Percentiles rank a stretch among this genome's conserved stretches.
Conservation (phyloP, 2,113 vertebrate species). For the Myodes glareolus region DNA sequence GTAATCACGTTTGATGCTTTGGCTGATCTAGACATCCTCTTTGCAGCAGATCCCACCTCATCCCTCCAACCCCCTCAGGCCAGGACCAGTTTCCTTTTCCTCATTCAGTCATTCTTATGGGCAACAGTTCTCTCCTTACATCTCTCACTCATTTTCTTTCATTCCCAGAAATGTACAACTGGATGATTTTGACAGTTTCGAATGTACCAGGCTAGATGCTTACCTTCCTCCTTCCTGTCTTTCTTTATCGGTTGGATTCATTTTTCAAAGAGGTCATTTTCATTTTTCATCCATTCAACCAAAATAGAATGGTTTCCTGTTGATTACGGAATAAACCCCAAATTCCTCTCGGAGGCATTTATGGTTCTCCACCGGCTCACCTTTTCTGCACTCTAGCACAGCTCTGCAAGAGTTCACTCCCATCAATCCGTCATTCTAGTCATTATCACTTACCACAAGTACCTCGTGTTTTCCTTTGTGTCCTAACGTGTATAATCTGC, state of each 20-base stretch:
- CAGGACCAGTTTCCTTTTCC: not conserved
- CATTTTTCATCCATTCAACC: slow-evolving; percentile 34
- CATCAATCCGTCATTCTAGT: not conserved
- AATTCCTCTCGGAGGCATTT: slow-evolving; percentile 51
- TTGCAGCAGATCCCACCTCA: not conserved
- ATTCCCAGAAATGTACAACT: not conserved
- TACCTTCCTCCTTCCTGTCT: not conserved
- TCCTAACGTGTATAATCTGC: not conserved
- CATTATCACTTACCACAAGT: slow-evolving; percentile 47
- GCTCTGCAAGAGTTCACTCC: not conserved
- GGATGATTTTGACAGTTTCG: not conserved
- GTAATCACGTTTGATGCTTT: not conserved
- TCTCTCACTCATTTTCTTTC: not conserved
- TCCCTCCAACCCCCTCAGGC: not conserved
- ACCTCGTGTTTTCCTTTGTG: not conserved
- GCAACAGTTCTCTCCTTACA: not conserved
- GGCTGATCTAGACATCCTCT: not conserved
- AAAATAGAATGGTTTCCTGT: slow-evolving; percentile 58
- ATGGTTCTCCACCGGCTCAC: slow-evolving; percentile 53
- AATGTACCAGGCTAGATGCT: not conserved
- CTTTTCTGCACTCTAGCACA: not conserved
- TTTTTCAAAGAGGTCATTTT: slow-evolving; percentile 39
- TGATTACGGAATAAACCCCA: slow-evolving; percentile 11
- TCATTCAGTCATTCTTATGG: not conserved
- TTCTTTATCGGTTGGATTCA: not conserved